Conservation (phyloP, 2,113 vertebrate species). For the Platysternon megacephalum region DNA sequence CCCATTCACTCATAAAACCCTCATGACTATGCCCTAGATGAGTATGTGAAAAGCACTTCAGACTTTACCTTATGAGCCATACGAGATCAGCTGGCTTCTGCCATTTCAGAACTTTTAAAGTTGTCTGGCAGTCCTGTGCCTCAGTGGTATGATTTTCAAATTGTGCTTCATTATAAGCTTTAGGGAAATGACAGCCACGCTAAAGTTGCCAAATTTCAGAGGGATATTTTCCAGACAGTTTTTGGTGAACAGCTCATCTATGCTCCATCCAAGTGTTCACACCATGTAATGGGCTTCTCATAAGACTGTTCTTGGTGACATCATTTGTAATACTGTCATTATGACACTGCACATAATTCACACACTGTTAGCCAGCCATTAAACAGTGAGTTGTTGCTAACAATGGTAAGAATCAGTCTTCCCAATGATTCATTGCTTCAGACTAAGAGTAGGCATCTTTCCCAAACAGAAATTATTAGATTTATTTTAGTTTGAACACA, state of each 20-base stretch:
- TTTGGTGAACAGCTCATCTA: background rate
- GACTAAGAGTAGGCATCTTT: background rate
- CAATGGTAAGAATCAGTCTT: background rate
- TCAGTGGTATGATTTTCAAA: background rate
- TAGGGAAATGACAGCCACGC: background rate
- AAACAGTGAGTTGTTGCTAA: background rate
- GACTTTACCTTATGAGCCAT: background rate
- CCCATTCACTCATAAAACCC: background rate
- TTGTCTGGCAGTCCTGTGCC: background rate
- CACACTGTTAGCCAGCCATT: background rate
- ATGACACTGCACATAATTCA: background rate
- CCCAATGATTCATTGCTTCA: background rate
- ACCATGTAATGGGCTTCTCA: background rate
- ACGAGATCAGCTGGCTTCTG: background rate
- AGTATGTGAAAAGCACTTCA: background rate
- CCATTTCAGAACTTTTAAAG: background rate
- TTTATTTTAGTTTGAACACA: background rate
- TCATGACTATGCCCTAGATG: background rate
- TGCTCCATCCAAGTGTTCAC: background rate
- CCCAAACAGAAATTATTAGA: background rate
- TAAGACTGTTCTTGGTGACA: background rate
- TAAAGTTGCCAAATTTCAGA: background rate
- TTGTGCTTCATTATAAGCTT: background rate
- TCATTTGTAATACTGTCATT: background rate
- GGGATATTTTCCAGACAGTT: background rate